Conservation (phyloP, 2,888 invertebrate species). For the Serripes groenlandicus region DNA sequence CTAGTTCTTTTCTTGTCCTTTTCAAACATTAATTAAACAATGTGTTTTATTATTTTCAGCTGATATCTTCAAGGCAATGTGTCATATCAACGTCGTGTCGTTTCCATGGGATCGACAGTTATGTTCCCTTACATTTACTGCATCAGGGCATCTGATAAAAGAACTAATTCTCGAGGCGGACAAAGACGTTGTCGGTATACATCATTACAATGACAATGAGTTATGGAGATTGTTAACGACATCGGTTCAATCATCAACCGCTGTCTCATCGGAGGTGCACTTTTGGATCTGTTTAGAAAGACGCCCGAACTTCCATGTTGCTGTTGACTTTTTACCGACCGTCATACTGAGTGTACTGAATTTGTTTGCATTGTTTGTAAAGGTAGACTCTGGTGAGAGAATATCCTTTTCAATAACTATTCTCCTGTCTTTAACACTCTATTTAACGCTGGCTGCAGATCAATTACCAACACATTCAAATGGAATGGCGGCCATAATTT, state of each 20-base stretch:
- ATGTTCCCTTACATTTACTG: conserved; percentile 16
- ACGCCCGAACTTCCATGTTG: conserved; percentile 31
- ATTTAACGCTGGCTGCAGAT: conserved; percentile 24
- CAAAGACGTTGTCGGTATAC: background rate
- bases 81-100: conserved; percentile 27
- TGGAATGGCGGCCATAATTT: conserved; percentile 35
- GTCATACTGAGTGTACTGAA: conserved; percentile 27
- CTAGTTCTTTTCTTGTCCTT: no score
- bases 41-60: no score
- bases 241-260: background rate
- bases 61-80: conserved; percentile 23
- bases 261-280: background rate
- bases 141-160: conserved; percentile 19
- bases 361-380: conserved; percentile 36
- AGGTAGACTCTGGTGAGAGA: conserved; percentile 42
- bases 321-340: conserved; percentile 37
- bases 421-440: conserved; percentile 31
- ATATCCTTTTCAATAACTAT: conserved; percentile 43
- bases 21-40: no score
- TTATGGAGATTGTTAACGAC: conserved; percentile 3
- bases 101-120: conserved; percentile 52
- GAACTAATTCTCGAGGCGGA: conserved; percentile 19
- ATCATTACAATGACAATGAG: background rate
- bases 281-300: conserved; percentile 29
- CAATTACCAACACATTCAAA: conserved; percentile 41